phyloP scores from a whole-genome alignment of 37 sponge, comb jelly and placozoan genomes.

The Amphimedon queenslandica region DNA sequence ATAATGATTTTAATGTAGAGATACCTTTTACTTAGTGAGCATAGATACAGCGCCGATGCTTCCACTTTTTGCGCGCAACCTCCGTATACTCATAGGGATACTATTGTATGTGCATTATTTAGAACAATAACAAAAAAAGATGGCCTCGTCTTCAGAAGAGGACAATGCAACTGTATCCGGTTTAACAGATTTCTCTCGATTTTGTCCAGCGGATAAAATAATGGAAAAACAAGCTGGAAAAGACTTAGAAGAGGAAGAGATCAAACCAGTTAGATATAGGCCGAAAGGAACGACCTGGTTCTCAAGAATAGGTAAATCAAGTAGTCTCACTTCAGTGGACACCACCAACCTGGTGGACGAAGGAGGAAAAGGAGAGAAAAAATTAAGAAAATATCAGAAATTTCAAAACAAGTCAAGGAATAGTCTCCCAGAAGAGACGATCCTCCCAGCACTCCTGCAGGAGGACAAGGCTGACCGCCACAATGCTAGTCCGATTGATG shows the following conservation, averaged over 20 bases:
- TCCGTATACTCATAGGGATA: too few species aligned
- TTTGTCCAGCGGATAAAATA: slow-evolving; percentile 10
- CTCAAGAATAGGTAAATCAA: background rate
- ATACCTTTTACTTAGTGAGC: too few species aligned
- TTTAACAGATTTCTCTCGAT: slow-evolving; percentile 13
- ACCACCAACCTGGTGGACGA: background rate
- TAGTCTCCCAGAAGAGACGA: background rate
- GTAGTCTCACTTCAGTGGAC: background rate
- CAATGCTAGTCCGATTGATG: background rate
- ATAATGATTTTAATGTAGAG: too few species aligned
- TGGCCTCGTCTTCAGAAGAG: too few species aligned
- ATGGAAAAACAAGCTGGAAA: background rate
- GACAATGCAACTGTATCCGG: slow-evolving; percentile 7
- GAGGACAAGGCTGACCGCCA: background rate
- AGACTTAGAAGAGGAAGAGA: background rate
- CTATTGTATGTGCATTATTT: background rate
- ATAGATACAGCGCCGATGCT: too few species aligned
- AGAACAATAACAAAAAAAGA: background rate
- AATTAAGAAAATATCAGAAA: background rate
- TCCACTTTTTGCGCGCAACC: too few species aligned
- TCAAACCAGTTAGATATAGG: background rate
- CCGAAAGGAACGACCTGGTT: background rate
- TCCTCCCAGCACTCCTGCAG: background rate
- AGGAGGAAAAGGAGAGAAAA: background rate
- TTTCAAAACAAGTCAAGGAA: background rate